Conservation (phyloP, 2,797 vertebrate genomes). For the Hoplostethus mediterraneus region DNA sequence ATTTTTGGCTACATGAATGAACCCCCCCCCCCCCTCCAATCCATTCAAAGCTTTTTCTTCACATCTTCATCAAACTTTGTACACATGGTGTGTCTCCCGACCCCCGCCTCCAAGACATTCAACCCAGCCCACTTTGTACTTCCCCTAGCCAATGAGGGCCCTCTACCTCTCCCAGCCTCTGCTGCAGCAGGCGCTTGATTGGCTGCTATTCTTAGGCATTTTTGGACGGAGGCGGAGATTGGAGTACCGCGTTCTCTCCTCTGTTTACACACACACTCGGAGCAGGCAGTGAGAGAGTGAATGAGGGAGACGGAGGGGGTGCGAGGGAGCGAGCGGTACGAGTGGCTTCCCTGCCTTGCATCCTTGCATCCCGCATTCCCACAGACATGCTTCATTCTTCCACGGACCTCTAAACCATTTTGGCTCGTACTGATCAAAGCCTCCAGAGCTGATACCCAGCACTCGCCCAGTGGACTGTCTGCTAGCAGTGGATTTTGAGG, state of each 20-base stretch:
- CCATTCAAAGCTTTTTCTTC: slow-evolving; percentile 71
- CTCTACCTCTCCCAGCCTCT: slow-evolving; percentile 42
- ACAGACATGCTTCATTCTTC: slow-evolving; percentile 42
- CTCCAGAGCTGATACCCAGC: slow-evolving; percentile 1
- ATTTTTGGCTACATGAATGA: slow-evolving; percentile 75
- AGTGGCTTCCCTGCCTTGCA: slow-evolving; percentile 49
- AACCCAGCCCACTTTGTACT: slow-evolving; percentile 48
- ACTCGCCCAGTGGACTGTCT: slow-evolving; percentile 48
- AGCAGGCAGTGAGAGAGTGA: slow-evolving; percentile 67
- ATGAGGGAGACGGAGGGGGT: slow-evolving; percentile 67
- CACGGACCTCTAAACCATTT: slow-evolving; percentile 25
- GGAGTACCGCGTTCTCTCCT: slow-evolving; percentile 69
- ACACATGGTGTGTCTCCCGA: slow-evolving; percentile 78
- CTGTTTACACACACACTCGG: slow-evolving; percentile 78
- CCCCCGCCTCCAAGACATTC: slow-evolving; percentile 62
- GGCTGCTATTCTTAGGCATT: slow-evolving; percentile 76
- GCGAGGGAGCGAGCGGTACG: slow-evolving; percentile 44
- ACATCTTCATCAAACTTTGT: slow-evolving; percentile 78
- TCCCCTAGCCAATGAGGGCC: slow-evolving; percentile 65
- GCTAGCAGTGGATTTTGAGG: slow-evolving; percentile 54
- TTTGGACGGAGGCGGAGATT: slow-evolving; percentile 69
- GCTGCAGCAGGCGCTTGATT: slow-evolving; percentile 65
- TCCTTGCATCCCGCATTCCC: slow-evolving; percentile 47
- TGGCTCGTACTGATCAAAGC: slow-evolving; percentile 25
- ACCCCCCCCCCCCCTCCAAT: slow-evolving; percentile 15